phyloP scores from a whole-genome alignment of 2,888 invertebrate species.

The Drosophila histrio region DNA sequence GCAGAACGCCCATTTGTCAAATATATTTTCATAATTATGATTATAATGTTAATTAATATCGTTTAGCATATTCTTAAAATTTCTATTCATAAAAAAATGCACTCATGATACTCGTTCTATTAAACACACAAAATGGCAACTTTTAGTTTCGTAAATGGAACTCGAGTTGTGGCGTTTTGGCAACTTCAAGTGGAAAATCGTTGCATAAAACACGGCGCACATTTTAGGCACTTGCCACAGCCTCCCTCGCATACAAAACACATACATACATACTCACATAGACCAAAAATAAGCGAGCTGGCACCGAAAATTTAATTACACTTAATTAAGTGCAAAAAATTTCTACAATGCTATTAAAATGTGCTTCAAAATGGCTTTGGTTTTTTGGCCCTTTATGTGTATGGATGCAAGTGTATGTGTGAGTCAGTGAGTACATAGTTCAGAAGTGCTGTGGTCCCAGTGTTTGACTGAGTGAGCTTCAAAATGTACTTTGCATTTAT shows the following conservation, averaged over 20 bases:
- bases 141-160: conserved; percentile 52
- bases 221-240: conserved; percentile 57
- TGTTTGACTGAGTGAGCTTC: conserved; percentile 40
- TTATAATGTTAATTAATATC: conserved; percentile 6
- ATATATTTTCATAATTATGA: not conserved
- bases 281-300: conserved; percentile 53
- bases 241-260: conserved; percentile 4
- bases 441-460: conserved; percentile 29
- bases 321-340: conserved; percentile 80
- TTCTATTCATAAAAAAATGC: conserved; percentile 4
- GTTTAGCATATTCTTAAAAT: conserved; percentile 4
- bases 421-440: conserved; percentile 23
- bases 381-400: conserved; percentile 33
- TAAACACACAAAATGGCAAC: conserved; percentile 30
- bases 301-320: conserved; percentile 77
- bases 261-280: conserved; percentile 3
- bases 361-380: conserved; percentile 73
- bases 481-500: conserved; percentile 77
- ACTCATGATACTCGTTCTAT: not conserved
- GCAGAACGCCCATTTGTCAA: not conserved
- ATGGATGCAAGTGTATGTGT: not conserved
- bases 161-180: conserved; percentile 53
- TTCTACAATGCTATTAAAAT: conserved; percentile 77
- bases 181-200: conserved; percentile 58
- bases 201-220: conserved; percentile 64